Base-by-base conservation (phyloP, 2,888 invertebrate species). In the Drosophila greeni region DNA sequence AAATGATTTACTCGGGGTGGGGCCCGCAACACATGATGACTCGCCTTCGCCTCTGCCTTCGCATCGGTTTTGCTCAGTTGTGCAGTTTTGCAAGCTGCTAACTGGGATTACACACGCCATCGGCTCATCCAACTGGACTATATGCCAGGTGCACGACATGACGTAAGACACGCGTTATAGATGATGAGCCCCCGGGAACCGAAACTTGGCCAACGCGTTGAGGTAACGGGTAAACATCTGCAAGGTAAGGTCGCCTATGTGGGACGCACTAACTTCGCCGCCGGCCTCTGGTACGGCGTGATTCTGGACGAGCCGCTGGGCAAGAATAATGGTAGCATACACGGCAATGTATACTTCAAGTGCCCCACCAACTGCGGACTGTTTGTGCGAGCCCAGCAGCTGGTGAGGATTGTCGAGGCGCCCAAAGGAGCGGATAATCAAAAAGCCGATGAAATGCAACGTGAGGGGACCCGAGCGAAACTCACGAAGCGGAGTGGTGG, bases 241-340 rank as follows among this genome's bases (percentile, higher is more conserved):
- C 92, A 93, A 85, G 99, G 99, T 3, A 92, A 92, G 0, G 94
- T 99, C 24, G 97, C 97, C 0, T 99, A 94, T 87, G 92, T 96
- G 55, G 99, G 99, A 0, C 90, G 92, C 73, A 97, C 99, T 2
- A 92, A 93, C 40, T 99, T 99, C 89, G 95, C 98, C 0, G 90
- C 93, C 52, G 99, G 99, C 61, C 95, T 95, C 89, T 98, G 97
- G 97, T 94, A 98, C 76, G 99, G 99, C 11, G 93, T 99, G 3
- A 92, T 96, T 64, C 90, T 99, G 56, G 97, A 98, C 87, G 97
- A 97, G 85, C 92, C 97, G 0, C 96, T 95, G 87, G 99, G 98
- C 26, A 98, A 97, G 88, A 99, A 99, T 87, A 98, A 99, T 91
- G 99, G 99, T 24, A 94, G 95, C 42, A 94, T 99, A 31, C 93